Evolutionary conservation across 2,113 vertebrate genomes (phyloP).

Genomic region (Petroica traversi): DNA sequence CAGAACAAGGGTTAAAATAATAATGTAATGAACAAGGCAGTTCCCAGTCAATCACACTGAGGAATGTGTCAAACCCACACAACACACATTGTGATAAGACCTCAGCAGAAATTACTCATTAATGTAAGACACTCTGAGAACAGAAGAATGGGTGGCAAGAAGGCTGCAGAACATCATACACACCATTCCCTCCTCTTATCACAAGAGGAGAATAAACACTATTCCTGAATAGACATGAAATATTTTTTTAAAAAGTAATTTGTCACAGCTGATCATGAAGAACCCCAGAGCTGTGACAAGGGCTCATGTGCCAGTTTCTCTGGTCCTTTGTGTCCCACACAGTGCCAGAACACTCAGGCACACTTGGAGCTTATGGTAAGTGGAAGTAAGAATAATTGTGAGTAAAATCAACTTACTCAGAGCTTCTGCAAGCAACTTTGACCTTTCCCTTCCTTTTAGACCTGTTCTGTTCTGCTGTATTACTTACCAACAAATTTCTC

Average conservation of each 20-base stretch:
- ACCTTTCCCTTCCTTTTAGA: not conserved
- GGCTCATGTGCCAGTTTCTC: not conserved
- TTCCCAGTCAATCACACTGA: not conserved
- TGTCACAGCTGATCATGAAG: not conserved
- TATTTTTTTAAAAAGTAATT: not conserved
- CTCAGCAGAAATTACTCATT: not conserved
- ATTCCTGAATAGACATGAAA: not conserved
- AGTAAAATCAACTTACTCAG: not conserved
- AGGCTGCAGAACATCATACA: not conserved
- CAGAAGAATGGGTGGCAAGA: not conserved
- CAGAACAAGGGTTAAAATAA: not conserved
- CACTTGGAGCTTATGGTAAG: not conserved
- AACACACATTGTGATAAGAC: not conserved
- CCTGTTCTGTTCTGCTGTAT: not conserved
- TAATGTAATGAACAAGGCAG: not conserved
- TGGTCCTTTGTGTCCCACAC: not conserved
- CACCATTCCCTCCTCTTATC: not conserved
- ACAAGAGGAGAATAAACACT: not conserved
- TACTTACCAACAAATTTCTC: not conserved
- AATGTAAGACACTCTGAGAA: not conserved
- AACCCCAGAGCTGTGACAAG: not conserved
- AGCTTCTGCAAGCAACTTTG: not conserved
- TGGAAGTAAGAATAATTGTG: not conserved
- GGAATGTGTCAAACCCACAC: not conserved
- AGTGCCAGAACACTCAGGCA: not conserved